phyloP scores from a whole-genome alignment of 2,113 vertebrate species.

The Cavia aperea region DNA sequence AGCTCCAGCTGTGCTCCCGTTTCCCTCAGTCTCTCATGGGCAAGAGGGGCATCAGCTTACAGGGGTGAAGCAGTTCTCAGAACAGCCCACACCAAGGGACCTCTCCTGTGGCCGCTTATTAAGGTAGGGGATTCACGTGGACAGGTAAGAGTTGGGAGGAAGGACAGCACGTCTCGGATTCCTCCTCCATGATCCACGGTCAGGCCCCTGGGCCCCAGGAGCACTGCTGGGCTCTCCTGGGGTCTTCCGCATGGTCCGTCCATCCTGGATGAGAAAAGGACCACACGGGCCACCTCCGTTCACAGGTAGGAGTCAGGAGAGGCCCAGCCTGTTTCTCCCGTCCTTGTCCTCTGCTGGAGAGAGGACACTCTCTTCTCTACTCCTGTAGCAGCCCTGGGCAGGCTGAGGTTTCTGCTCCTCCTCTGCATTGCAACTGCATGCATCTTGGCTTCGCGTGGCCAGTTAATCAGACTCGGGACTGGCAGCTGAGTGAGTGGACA shows the following conservation, averaged over 20 bases:
- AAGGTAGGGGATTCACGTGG: not conserved
- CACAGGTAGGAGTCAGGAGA: not conserved
- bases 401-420: not conserved
- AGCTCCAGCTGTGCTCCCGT: accelerated
- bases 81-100: too few species aligned
- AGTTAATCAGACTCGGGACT: not conserved
- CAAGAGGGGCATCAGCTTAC: not conserved
- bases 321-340: not conserved
- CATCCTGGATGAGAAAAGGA: not conserved
- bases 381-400: not conserved
- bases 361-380: not conserved
- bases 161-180: not conserved
- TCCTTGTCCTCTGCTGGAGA: not conserved
- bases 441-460: not conserved
- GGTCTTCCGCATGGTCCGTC: not conserved
- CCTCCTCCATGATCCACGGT: not conserved
- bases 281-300: not conserved
- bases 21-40: not conserved
- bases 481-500: not conserved
- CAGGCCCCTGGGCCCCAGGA: not conserved
- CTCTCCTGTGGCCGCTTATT: not conserved
- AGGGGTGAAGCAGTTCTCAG: not conserved
- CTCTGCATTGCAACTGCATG: not conserved
- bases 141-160: not conserved
- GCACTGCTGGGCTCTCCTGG: not conserved